Base-by-base conservation (phyloP, 2,888 invertebrate genomes). In the Xanthostigma xanthostigma region DNA sequence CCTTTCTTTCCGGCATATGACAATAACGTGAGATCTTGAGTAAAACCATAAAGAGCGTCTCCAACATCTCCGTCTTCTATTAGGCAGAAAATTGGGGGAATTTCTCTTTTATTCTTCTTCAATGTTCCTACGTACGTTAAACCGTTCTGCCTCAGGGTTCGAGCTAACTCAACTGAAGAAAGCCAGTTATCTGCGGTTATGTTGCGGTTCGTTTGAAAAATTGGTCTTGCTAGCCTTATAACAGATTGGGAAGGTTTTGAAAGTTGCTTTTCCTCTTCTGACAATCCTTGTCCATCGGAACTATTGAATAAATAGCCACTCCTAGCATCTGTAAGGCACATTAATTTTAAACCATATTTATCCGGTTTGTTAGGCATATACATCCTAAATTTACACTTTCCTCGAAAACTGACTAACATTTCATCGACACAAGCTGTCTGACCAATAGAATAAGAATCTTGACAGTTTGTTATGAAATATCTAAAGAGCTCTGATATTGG, bases 131-230 rank as follows among this genome's bases (percentile, higher is more conserved):
- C 50, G 48, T 54, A 57, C 10, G 58, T 57, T 17, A 58, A 50
- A 11, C 49, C 44, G 36, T 48, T 36, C 45, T 50, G 52, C 39
- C 44, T 42, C 46, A 58, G 47, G 44, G 53, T 45, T 33, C 57
- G 50, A 37, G 54, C 56, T 45, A 59, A 45, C 50, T 59, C 55
- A 14, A 61, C 52, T 6, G 60, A 60, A 13, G 56, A 52, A 53
- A 60, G 61, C 58, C 60, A 61, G 51, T 61, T 60, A 41, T 61
- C 59, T n/a, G 55, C 55, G 14, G 58, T 62, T 8, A 61, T 53
- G 51, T 61, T 61, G 35, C 57, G 49, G 42, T 60, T 59, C 9
- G 56, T 59, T 13, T 56, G 52, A 46, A 53, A 44, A 49, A 62
- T 50, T 41, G 56, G 54, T 51, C 59, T 55, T 27, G 52, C 45